Base-by-base conservation (phyloP, 2,113 vertebrate species). In the Syrmaticus mikado region DNA sequence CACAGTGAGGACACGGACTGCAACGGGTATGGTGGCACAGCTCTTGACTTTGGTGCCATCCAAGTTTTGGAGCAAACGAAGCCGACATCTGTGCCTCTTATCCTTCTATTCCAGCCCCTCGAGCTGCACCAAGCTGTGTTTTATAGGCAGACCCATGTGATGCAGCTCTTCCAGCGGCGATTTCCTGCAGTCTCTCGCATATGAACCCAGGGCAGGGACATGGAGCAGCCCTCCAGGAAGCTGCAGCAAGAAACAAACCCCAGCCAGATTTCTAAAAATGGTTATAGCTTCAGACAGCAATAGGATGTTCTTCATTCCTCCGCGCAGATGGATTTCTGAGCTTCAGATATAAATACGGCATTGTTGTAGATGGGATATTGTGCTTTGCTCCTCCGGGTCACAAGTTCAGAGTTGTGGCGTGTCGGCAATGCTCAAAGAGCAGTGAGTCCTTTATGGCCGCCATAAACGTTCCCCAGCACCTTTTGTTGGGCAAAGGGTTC, bases 1-100 rank as follows among this genome's bases (percentile, higher is more conserved):
- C 0, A 2, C 48, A 12, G 4, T 2, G 21, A 11, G 61, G 41
- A 46, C n/a, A 28, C 0, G 18, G 79, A 67, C 4, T 32, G 66
- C 48, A 71, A 15, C 0, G 0, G 60, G 66, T 36, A 30, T 34
- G 40, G 17, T 5, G 34, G 5, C 2, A 18, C 1, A 55, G 6
- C 16, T 82, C 9, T 36, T 89, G 45, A n/a, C 41, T 83, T 70
- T 0, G 0, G 14, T 71, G 48, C 22, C 3, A 4, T 41, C 30
- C 78, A 40, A 71, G 50, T 87, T n/a, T 32, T 36, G 60, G 70
- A 66, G 40, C 1, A 21, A 64, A 48, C 5, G 8, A 45, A 71
- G 16, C 14, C 24, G 40, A 25, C 6, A 8, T 30, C 30, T 1
- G 7, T 32, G 41, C 11, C 74, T 76, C 76, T 64, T 22, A 27